Percentiles rank a stretch among this genome's conserved stretches.
These are phyloP conservation scores for Leptinotarsa rubiginosa DNA, from an alignment of 2,888 invertebrate species.

Conservation along the genomic window DNA sequence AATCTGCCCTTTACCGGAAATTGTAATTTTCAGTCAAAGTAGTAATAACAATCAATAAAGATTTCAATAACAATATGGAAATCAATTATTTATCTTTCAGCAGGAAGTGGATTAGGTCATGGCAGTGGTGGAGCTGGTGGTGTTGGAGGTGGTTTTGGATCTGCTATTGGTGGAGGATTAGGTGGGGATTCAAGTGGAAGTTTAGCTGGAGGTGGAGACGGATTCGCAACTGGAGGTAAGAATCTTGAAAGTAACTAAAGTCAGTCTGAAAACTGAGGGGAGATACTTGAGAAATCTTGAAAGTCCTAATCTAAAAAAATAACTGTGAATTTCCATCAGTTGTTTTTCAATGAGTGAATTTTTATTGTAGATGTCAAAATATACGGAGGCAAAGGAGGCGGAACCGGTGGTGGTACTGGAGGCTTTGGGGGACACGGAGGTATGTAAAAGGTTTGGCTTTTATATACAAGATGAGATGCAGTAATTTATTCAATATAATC, in stretches of 20 bases:
- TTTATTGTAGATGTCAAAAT: conserved; percentile 7
- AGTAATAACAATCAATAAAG: neutral
- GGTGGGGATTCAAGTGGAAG: conserved; percentile 30
- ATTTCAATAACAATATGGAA: neutral
- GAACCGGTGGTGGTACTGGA: conserved; percentile 4
- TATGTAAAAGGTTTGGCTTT: neutral
- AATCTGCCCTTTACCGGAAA: too few species aligned
- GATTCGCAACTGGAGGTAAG: conserved; percentile 31
- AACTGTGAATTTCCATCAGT: neutral
- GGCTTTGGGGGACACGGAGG: conserved; percentile 17
- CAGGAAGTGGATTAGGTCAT: neutral
- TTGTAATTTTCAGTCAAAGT: neutral
- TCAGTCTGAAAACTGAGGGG: neutral
- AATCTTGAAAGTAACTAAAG: neutral
- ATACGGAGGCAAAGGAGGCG: conserved; percentile 26
- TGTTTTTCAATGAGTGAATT: neutral
- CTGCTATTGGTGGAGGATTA: conserved; percentile 8
- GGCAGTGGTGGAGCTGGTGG: neutral
- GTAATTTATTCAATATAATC: neutral
- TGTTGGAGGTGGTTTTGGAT: neutral
- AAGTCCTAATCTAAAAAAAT: too few species aligned
- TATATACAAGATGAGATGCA: too few species aligned
- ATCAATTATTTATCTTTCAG: neutral
- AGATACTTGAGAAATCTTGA: too few species aligned
- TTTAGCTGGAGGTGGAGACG: conserved; percentile 27